A percentile compares a stretch with the other conserved stretches of the same genome.
Evolutionary conservation across 2,113 vertebrate species (phyloP).

Genomic region (Cercocebus atys): DNA sequence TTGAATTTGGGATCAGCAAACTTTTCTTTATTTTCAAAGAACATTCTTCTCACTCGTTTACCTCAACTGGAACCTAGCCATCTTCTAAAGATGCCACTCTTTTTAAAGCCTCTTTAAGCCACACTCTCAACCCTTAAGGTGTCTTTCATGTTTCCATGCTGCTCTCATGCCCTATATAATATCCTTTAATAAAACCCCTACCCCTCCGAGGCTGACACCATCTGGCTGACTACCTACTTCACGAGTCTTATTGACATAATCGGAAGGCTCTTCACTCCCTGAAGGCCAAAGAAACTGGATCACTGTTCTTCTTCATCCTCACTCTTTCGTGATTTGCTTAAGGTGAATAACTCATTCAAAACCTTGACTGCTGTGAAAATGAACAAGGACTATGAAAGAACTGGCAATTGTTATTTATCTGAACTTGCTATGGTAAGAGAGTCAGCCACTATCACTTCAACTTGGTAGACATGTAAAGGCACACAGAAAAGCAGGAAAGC

Average conservation of each 20-base stretch:
- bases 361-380: not conserved
- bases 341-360: not conserved
- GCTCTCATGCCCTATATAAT: not conserved
- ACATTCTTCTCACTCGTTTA: not conserved
- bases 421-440: not conserved
- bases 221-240: not conserved
- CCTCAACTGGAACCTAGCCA: not conserved
- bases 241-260: not conserved
- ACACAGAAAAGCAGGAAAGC: no score
- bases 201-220: not conserved
- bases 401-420: not conserved
- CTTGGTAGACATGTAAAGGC: not conserved
- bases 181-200: not conserved
- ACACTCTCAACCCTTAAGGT: not conserved
- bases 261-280: not conserved
- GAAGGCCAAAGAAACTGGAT: not conserved
- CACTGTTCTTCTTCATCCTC: not conserved
- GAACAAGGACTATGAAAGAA: not conserved
- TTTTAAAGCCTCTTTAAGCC: not conserved
- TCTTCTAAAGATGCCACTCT: not conserved
- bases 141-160: not conserved
- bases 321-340: not conserved
- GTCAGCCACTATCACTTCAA: not conserved
- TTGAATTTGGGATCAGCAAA: not conserved
- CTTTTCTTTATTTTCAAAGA: not conserved